Base-by-base conservation (phyloP, 2,888 invertebrate species). In the Oxycera nigricornis region DNA sequence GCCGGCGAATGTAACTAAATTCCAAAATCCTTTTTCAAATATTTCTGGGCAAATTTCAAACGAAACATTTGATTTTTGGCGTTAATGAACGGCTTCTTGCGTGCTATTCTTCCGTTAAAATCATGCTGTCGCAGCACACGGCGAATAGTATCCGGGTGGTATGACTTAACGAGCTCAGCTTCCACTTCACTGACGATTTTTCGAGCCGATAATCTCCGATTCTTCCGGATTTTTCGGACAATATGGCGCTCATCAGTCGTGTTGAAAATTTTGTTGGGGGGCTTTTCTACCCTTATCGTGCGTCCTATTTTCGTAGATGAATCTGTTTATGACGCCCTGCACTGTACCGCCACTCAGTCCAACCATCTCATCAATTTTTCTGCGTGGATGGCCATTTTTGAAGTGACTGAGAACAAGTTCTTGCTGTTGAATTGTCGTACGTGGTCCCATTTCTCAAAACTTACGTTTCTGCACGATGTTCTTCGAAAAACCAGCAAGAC, bases 181-280 rank as follows among this genome's bases (percentile, higher is more conserved):
- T 62, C 35, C 62, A 62, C 62, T 31, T 62, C 62, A 31, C 31
- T 62, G 62, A n/a, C n/a, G n/a, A n/a, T n/a, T n/a, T n/a, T n/a
- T n/a, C n/a, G n/a, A n/a, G n/a, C n/a, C n/a, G n/a, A n/a, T n/a
- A n/a, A n/a, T n/a, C n/a, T n/a, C n/a, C n/a, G n/a, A n/a, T n/a
- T n/a, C n/a, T n/a, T n/a, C n/a, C n/a, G n/a, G n/a, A n/a, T n/a
- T n/a, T n/a, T n/a, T n/a, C 35, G 35, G 35, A 35, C 35, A 35
- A 35, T 35, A 35, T 7, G 11, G 35, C 35, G 35, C 35, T 35
- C 35, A 35, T 35, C 35, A 6, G 35, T 35, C 35, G 35, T 35
- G 35, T 35, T 35, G 7, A 35, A 35, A 35, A 35, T 11, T 11
- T 35, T 35, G 11, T 35, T 35, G 6, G 6, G 11, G 35, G 11